These are phyloP conservation scores for Drosophila chauvacae DNA, from an alignment of 1,140 invertebrate genomes.

Conservation along the genomic window DNA sequence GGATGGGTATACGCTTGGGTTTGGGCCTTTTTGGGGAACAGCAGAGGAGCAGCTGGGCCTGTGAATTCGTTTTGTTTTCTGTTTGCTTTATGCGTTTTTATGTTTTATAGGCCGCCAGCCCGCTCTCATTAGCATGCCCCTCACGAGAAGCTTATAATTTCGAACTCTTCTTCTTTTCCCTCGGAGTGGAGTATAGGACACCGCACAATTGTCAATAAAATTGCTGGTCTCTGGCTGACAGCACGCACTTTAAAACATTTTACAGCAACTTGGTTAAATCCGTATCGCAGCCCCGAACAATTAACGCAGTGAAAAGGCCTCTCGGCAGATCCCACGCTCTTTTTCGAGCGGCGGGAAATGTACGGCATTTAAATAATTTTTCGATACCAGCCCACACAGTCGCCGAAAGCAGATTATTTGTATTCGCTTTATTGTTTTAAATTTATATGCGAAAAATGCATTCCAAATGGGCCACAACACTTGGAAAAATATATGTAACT, in stretches of 20 bases:
- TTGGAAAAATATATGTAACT: neutral
- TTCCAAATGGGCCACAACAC: constrained; percentile 55
- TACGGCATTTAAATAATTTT: constrained; percentile 74
- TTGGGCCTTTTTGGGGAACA: constrained; percentile 2
- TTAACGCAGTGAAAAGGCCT: constrained; percentile 36
- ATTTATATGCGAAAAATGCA: constrained; percentile 82
- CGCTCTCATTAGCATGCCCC: constrained; percentile 72
- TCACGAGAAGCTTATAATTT: constrained; percentile 72
- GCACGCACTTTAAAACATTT: constrained; percentile 66
- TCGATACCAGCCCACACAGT: constrained; percentile 66
- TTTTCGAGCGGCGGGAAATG: constrained; percentile 56
- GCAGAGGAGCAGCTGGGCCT: constrained; percentile 37
- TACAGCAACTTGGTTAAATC: constrained; percentile 35
- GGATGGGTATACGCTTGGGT: neutral
- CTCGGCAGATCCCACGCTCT: constrained; percentile 69
- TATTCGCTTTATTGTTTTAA: constrained; percentile 66
- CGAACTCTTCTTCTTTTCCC: constrained; percentile 23
- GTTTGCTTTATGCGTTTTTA: constrained; percentile 68
- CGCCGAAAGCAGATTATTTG: constrained; percentile 64
- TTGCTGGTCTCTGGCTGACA: constrained; percentile 48
- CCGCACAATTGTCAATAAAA: constrained; percentile 75
- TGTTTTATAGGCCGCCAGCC: constrained; percentile 61
- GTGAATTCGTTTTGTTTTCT: constrained; percentile 60
- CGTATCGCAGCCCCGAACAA: constrained; percentile 44
- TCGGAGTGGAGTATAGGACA: constrained; percentile 25